A percentile compares a stretch with the other conserved stretches of the same genome.
phyloP scores from a whole-genome alignment of 2,797 vertebrate species.

The Silurus lanzhouensis region DNA sequence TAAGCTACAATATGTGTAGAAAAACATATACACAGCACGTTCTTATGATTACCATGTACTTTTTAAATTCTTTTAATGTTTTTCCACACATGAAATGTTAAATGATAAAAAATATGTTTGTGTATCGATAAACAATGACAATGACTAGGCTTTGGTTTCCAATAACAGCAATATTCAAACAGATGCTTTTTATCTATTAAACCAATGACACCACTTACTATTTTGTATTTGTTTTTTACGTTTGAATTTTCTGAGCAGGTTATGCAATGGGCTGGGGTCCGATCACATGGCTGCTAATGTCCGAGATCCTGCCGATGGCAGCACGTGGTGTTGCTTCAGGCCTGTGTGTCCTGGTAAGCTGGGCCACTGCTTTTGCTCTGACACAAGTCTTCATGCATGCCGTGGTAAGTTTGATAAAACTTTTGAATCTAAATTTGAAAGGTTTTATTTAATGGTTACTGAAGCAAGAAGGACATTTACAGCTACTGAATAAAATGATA shows the following conservation, averaged over 20 bases:
- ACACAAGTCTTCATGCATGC: slow-evolving; percentile 81
- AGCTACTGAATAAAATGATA: not conserved
- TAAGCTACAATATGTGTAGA: not conserved
- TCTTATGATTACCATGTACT: not conserved
- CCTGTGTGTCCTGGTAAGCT: slow-evolving; percentile 88
- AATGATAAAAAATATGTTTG: not conserved
- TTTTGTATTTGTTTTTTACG: not conserved
- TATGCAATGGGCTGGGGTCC: slow-evolving; percentile 98
- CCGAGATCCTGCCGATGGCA: slow-evolving; percentile 87
- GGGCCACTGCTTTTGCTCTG: slow-evolving; percentile 88
- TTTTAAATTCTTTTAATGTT: not conserved
- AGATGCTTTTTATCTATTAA: too few relatives aligned
- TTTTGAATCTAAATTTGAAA: not conserved
- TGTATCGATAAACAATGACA: not conserved
- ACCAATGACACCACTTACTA: not conserved
- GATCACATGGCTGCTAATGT: slow-evolving; percentile 97
- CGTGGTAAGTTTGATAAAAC: slow-evolving; percentile 69
- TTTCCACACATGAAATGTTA: not conserved
- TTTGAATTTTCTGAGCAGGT: slow-evolving; percentile 68
- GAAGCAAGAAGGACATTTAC: not conserved
- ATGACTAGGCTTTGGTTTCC: not conserved
- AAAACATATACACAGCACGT: not conserved
- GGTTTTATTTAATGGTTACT: not conserved
- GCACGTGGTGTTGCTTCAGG: slow-evolving; percentile 88
- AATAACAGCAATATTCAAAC: not conserved